A percentile compares a stretch with the other conserved stretches of the same genome.
Evolutionary conservation across 2,113 vertebrate genomes (phyloP).

Genomic region (Pholis gunnellus): DNA sequence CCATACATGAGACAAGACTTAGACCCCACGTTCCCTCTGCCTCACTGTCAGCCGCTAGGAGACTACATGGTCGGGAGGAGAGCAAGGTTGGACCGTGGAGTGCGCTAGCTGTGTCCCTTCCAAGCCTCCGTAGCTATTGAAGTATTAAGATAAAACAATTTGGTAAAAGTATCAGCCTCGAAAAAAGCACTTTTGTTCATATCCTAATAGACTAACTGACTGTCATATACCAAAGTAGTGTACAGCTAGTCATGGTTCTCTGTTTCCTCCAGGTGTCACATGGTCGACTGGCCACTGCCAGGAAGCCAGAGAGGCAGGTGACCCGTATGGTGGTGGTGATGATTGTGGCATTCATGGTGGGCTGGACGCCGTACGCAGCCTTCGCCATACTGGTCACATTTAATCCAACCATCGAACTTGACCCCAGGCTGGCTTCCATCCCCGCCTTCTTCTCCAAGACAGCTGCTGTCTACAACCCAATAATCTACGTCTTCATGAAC

Average conservation of each 20-base stretch:
- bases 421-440: conserved; percentile 87
- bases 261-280: conserved; percentile 85
- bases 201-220: not conserved
- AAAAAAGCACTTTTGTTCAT: not conserved
- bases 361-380: conserved; percentile 89
- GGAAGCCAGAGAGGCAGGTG: conserved; percentile 90
- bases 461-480: conserved; percentile 90
- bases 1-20: too few relatives aligned
- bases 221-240: not conserved
- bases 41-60: not conserved
- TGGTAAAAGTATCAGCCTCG: not conserved
- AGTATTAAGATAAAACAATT: not conserved
- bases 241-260: not conserved
- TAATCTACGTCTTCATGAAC: conserved; percentile 95
- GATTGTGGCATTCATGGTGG: conserved; percentile 91
- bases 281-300: conserved; percentile 82
- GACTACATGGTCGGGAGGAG: not conserved
- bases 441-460: conserved; percentile 94
- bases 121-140: not conserved
- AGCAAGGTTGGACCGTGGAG: too few relatives aligned
- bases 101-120: not conserved
- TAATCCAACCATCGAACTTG: conserved; percentile 85
- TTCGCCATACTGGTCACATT: conserved; percentile 88
- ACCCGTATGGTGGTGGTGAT: conserved; percentile 92
- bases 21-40: too few relatives aligned